Evolutionary conservation across 2,113 vertebrate species (phyloP), one percentile per base, ranked within the genome.

Genomic region (Hippocampus barbouri): DNA sequence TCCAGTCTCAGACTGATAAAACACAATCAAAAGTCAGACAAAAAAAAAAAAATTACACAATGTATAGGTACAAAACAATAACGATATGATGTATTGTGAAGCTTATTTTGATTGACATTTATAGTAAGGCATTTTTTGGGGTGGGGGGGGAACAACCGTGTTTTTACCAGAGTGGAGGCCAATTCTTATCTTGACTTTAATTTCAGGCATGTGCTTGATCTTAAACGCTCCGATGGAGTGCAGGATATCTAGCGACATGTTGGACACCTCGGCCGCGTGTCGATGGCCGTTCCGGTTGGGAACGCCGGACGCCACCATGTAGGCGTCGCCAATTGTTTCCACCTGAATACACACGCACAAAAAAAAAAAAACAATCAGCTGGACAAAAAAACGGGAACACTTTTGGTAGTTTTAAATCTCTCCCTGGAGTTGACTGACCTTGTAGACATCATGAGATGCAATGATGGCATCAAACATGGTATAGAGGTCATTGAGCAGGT

Each of bases 401-500:
- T 25, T n/a, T n/a, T 7, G 27, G 4, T 16, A 10, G 57, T 34
- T 62, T 38, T 27, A 62, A 34, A 34, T 62, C 16, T 8, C 10
- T n/a, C 53, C n/a, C 20, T 9, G 53, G n/a, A 23, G 53, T 23
- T 3, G 6, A 34, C 94, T 3, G 6, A 34, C 94, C 94, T 96
- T 96, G 65, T 96, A 96, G 63, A 96, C 95, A 1, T 96, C 95
- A 0, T 96, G 95, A 63, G 90, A 75, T 0, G 90, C 94, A 0
- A 96, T 96, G 84, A 96, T 95, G 87, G 94, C 94, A 41, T 96
- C 95, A 4, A 96, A 96, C 81, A 94, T 91, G 0, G 94, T 95
- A 81, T 96, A 96, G 10, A 96, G 93, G 73, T 96, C 94, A 0
- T 95, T 95, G 21, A 96, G 93, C 8, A 96, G 89, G 66, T 95